Evolutionary conservation across 2,797 vertebrate genomes (phyloP).

Genomic region (Cheirogaleus major): DNA sequence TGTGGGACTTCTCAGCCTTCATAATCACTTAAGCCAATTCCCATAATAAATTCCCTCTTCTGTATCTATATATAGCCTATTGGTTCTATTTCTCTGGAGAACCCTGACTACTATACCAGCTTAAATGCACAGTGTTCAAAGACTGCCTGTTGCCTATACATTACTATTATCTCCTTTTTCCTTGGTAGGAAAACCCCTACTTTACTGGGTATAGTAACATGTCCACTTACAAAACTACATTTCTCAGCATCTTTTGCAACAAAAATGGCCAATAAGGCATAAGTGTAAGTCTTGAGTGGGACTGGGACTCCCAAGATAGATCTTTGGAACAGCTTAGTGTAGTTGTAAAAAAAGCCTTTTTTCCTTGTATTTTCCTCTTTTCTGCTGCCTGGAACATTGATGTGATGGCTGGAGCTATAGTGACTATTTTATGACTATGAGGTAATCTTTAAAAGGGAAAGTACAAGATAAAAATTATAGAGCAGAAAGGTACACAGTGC

Average conservation of each 20-base stretch:
- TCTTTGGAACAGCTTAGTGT: background rate
- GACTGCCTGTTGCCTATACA: background rate
- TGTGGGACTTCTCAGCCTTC: background rate
- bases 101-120: background rate
- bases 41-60: background rate
- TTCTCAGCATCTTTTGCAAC: background rate
- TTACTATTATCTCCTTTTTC: background rate
- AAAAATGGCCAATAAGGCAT: background rate
- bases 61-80: background rate
- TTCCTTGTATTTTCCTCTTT: background rate
- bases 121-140: background rate
- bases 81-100: background rate
- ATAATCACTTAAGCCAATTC: background rate
- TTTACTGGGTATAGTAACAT: background rate
- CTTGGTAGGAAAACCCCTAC: background rate
- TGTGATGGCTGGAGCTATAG: background rate
- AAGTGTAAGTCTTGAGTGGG: background rate
- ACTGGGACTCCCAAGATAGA: background rate
- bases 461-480: background rate
- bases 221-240: background rate
- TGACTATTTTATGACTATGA: background rate
- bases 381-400: background rate
- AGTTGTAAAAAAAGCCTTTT: background rate
- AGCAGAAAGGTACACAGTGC: background rate
- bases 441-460: background rate